phyloP scores from a whole-genome alignment of 2,113 vertebrate genomes.

The Sminthopsis crassicaudata region DNA sequence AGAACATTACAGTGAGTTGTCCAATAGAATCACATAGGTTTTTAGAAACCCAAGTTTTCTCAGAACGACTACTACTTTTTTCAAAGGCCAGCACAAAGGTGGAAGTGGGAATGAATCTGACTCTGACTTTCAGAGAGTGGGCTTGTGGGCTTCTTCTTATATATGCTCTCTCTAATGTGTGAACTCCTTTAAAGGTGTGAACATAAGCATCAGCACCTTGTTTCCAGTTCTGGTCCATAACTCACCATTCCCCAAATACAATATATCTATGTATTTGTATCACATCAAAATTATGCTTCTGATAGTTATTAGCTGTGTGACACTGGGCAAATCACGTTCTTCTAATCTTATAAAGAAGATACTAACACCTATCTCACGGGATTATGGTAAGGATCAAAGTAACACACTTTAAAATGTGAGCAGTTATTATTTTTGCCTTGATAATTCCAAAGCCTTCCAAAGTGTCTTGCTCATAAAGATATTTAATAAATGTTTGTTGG shows the following conservation, averaged over 20 bases:
- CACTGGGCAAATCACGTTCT: neutral
- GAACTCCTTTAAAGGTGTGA: no score
- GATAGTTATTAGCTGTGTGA: neutral
- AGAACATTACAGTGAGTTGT: no score
- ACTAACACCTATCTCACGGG: neutral
- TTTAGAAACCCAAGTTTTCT: no score
- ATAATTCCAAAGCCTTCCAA: neutral
- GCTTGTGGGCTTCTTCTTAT: no score
- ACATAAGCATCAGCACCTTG: no score
- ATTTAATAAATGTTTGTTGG: neutral
- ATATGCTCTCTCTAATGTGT: no score
- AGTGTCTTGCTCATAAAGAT: neutral
- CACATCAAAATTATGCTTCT: neutral
- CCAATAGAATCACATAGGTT: no score
- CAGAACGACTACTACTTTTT: no score
- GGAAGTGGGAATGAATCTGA: no score
- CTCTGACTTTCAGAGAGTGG: no score
- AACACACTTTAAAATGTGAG: neutral
- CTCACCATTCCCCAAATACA: neutral
- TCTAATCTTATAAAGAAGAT: neutral
- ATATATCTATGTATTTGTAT: neutral
- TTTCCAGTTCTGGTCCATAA: no score
- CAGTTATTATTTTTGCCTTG: neutral
- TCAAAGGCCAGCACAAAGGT: no score
- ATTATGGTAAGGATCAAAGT: neutral